Base-by-base conservation (phyloP, 2,888 invertebrate genomes). In the Tetramorium bicarinatum region DNA sequence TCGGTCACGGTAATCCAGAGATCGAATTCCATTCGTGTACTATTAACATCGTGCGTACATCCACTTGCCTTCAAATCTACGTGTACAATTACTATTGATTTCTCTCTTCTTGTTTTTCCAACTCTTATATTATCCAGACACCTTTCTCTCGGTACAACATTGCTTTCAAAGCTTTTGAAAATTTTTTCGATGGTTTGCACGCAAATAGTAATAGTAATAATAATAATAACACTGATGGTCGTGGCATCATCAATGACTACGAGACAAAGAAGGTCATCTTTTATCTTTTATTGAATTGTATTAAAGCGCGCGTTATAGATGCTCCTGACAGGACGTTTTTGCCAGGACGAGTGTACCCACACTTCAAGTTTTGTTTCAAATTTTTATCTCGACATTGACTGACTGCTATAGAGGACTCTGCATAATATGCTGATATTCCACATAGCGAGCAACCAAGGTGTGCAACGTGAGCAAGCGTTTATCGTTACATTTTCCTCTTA, bases 391-490 rank as follows among this genome's bases (percentile, higher is more conserved):
- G 82, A 87, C 81, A 87, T 88, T 93, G 93, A 93, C 93, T 93
- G 93, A 93, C 93, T 93, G 92, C 89, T 93, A 91, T 93, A 89
- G 87, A 92, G 92, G 93, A 92, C 93, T 93, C 92, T 92, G 92
- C 92, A 92, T 90, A 90, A 86, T 87, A 83, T 84, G 84, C 84
- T 87, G 83, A 87, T 91, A 91, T 89, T 90, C 90, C 90, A 91
- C 90, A 89, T 90, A 90, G 87, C 89, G 54, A 87, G 82, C 80
- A 83, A 75, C 59, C 61, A 80, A 59, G 52, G 62, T 64, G 47
- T 41, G 25, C 64, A 59, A 82, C 49, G 69, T 11, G 54, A 61
- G 71, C 67, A 79, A 71, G 67, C 38, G 67, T 75, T 71, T 72
- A 71, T 83, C 80, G 44, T 66, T 83, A 85, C 38, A 49, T 62